Percentiles rank a stretch among this genome's conserved stretches.
phyloP scores from a whole-genome alignment of 2,888 invertebrate species.

The Druceiella hillmani region DNA sequence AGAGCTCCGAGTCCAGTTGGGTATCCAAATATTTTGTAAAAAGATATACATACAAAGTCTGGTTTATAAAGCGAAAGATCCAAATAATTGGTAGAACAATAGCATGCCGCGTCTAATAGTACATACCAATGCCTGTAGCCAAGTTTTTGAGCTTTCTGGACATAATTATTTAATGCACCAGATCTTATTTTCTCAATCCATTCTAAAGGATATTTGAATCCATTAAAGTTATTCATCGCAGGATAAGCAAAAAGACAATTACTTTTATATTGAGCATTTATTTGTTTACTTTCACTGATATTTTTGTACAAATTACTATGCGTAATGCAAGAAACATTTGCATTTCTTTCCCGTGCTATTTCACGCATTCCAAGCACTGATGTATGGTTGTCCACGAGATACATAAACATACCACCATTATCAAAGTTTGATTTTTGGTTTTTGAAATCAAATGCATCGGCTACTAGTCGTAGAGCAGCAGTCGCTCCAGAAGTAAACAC shows the following conservation, averaged over 20 bases:
- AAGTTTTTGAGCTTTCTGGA: constrained; percentile 35
- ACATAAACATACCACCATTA: constrained; percentile 61
- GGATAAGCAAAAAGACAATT: constrained; percentile 74
- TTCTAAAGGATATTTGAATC: constrained; percentile 77
- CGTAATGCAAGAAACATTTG: constrained; percentile 51
- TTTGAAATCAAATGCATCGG: constrained; percentile 70
- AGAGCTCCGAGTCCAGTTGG: constrained; percentile 94
- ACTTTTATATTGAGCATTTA: constrained; percentile 29
- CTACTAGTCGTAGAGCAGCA: constrained; percentile 74
- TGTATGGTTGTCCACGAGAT: constrained; percentile 89
- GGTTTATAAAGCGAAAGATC: constrained; percentile 68
- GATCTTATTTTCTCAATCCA: constrained; percentile 61
- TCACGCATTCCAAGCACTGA: constrained; percentile 92
- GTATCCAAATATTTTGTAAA: constrained; percentile 94
- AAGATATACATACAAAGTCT: constrained; percentile 88
- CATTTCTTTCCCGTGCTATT: constrained; percentile 53
- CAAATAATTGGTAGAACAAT: constrained; percentile 69
- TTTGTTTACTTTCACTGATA: constrained; percentile 25
- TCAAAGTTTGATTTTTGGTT: constrained; percentile 27
- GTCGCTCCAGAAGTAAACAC: constrained; percentile 96
- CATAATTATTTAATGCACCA: constrained; percentile 48
- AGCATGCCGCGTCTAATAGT: constrained; percentile 82
- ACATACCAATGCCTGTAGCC: constrained; percentile 61
- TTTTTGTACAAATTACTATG: constrained; percentile 52
- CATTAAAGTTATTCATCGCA: constrained; percentile 94